Conservation (phyloP, 2,797 vertebrate species). For the Prionace glauca region DNA sequence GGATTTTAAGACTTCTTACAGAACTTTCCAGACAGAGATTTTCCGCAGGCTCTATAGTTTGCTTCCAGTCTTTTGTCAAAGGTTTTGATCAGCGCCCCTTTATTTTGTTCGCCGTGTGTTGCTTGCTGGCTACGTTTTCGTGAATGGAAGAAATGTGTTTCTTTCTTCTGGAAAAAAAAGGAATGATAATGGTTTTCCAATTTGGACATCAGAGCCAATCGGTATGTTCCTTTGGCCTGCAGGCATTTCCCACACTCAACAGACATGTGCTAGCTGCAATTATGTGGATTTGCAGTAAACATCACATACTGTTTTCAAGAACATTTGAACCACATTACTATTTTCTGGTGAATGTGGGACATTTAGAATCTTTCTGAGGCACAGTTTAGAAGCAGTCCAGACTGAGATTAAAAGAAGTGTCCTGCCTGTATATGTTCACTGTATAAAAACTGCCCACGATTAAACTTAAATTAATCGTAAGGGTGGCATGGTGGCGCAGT, state of each 20-base stretch:
- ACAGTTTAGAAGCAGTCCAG: neutral
- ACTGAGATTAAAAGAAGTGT: neutral
- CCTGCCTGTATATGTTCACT: neutral
- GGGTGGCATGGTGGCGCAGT: no score
- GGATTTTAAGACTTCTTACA: no score
- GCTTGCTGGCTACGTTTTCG: neutral
- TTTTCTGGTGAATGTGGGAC: neutral
- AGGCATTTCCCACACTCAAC: slow-evolving; percentile 21
- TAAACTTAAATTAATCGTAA: neutral
- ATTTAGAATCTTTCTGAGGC: neutral
- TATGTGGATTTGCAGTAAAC: slow-evolving; percentile 28
- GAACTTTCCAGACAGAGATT: no score
- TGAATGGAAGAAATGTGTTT: slow-evolving; percentile 11
- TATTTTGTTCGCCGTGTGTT: neutral
- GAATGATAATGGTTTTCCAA: slow-evolving; percentile 25
- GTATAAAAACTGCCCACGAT: neutral
- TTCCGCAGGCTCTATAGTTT: neutral
- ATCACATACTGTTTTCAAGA: neutral
- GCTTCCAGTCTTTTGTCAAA: neutral
- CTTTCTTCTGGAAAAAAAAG: neutral
- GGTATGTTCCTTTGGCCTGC: slow-evolving; percentile 8
- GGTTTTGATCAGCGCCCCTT: neutral
- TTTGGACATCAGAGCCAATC: slow-evolving; percentile 24
- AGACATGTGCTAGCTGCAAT: slow-evolving; percentile 29
- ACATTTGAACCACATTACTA: neutral